A percentile compares a stretch with the other conserved stretches of the same genome.
These are phyloP conservation scores for Oreochromis spilurus DNA, from an alignment of 2,113 vertebrate genomes.

Conservation along the genomic window DNA sequence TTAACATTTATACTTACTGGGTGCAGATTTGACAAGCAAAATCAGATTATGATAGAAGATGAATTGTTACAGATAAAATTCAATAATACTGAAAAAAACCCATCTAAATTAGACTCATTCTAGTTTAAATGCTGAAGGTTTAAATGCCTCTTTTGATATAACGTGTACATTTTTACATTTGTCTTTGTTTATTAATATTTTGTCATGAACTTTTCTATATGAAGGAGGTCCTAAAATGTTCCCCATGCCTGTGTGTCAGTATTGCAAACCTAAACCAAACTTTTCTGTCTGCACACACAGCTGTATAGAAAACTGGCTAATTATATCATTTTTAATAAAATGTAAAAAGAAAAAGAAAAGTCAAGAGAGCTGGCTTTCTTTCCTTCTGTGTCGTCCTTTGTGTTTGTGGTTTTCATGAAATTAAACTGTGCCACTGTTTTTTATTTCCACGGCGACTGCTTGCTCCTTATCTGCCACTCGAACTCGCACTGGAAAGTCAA, in stretches of 20 bases:
- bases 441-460: constrained; percentile 76
- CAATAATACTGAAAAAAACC: not conserved
- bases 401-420: constrained; percentile 85
- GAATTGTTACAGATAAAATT: not conserved
- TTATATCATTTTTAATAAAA: not conserved
- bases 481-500: constrained; percentile 78
- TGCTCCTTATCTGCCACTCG: constrained; percentile 84
- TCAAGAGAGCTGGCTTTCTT: not conserved
- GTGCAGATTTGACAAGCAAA: not conserved
- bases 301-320: not conserved
- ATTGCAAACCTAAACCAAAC: not conserved
- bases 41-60: not conserved
- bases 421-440: constrained; percentile 76
- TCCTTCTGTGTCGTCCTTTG: constrained; percentile 70
- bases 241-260: not conserved
- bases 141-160: not conserved
- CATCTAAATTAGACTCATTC: not conserved
- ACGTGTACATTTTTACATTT: fast-evolving
- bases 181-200: not conserved
- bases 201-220: not conserved
- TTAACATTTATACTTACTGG: not conserved
- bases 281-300: not conserved
- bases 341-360: not conserved
- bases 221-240: not conserved
- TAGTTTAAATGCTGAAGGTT: not conserved